Base-by-base conservation (phyloP, 2,888 invertebrate genomes). In the Pandemis heparana region DNA sequence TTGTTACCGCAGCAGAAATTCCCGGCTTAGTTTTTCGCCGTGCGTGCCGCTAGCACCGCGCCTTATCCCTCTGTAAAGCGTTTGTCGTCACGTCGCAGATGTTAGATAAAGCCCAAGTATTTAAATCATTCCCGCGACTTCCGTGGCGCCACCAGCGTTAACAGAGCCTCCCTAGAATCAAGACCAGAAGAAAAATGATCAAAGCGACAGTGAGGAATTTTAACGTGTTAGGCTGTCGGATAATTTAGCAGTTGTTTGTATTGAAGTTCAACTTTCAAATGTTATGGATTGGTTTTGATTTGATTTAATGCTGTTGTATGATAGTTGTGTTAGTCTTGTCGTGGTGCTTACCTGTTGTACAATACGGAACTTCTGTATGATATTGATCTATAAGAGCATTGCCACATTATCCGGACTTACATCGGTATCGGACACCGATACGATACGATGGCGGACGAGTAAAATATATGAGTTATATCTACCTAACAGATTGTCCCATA, bases 71-170 rank as follows among this genome's bases (percentile, higher is more conserved):
- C 51, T 23, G 10, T 14, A 48, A 79, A 81, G 80, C 83, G 85
- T 83, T 80, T 85, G 73, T 73, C 84, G 87, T 88, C 91, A 91
- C 91, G 92, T 91, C 80, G 83, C 83, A 82, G 90, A 92, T 91
- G 85, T 80, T 81, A 91, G 92, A 92, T 92, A 92, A 89, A 88
- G 88, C 87, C 88, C 87, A 88, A 84, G 89, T 89, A 90, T 91
- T 92, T 91, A 90, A 92, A 92, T 91, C 89, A 89, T 87, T 87
- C 84, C 79, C 75, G 68, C 73, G 46, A 68, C 68, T 73, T 73
- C 74, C 74, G 74, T 53, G 43, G 38, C 46, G 63, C 32, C 53
- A 65, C 74, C 74, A 74, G 70, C 70, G 51, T 60, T 51, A 16
- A 5, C 41, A 65, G 74, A 74, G 18, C 74, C 87, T 86, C 86